Evolutionary conservation across 2,797 vertebrate species (phyloP).

Genomic region (Enteromius trimaculatus): DNA sequence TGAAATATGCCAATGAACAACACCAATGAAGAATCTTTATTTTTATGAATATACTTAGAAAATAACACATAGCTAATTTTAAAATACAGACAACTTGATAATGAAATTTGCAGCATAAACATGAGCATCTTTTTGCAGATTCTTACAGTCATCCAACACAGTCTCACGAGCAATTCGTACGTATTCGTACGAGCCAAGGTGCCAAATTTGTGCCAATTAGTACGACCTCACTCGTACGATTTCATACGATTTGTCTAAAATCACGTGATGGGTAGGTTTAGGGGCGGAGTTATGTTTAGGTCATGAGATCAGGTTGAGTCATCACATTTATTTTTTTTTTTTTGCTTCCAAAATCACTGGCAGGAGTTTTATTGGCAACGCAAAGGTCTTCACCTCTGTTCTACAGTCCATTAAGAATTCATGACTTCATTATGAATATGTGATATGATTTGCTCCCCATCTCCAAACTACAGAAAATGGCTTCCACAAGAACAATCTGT

Average conservation of each 20-base stretch:
- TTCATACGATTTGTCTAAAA: too few relatives aligned
- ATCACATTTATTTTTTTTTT: neutral
- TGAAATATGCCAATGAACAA: neutral
- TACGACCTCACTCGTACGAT: too few relatives aligned
- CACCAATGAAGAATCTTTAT: neutral
- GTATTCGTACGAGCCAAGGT: too few relatives aligned
- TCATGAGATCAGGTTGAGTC: too few relatives aligned
- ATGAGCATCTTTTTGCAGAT: conserved; percentile 62
- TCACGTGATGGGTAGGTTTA: too few relatives aligned
- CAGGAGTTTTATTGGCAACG: conserved; percentile 65
- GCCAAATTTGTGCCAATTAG: too few relatives aligned
- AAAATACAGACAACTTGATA: neutral
- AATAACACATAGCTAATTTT: neutral
- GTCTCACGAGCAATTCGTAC: too few relatives aligned
- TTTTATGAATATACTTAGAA: neutral
- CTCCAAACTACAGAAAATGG: conserved; percentile 54
- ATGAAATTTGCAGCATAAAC: neutral
- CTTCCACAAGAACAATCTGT: conserved; percentile 60
- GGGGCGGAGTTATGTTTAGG: too few relatives aligned
- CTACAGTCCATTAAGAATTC: conserved; percentile 69
- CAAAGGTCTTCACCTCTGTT: conserved; percentile 63
- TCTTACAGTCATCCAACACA: conserved; percentile 18
- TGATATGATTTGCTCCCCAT: conserved; percentile 57
- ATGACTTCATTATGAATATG: conserved; percentile 71
- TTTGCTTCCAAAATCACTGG: conserved; percentile 69